A percentile compares a stretch with the other conserved stretches of the same genome.
phyloP scores from a whole-genome alignment of 2,888 invertebrate species.

The Cheilosia variabilis region DNA sequence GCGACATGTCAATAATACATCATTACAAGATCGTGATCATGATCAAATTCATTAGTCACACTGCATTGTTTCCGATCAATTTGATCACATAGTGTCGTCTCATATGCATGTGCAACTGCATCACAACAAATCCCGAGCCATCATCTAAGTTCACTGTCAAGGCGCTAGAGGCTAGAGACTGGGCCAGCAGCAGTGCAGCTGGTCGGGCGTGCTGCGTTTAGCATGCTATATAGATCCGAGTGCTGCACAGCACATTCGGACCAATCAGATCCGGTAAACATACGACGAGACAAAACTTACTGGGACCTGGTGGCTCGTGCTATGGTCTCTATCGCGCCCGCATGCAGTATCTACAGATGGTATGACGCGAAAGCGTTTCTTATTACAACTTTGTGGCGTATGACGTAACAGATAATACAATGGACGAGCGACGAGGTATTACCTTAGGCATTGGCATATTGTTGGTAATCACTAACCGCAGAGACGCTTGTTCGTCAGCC shows the following conservation, averaged over 20 bases:
- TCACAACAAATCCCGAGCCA: constrained; percentile 7
- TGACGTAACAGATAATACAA: constrained; percentile 47
- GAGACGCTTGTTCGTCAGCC: constrained; percentile 4
- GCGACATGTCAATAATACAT: constrained; percentile 26
- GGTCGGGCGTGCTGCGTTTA: not conserved
- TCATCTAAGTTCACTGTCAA: constrained; percentile 71
- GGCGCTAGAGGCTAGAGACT: constrained; percentile 47
- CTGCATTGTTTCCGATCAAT: constrained; percentile 52
- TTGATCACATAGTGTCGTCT: constrained; percentile 18
- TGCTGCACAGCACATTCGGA: not conserved
- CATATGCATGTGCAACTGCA: constrained; percentile 17
- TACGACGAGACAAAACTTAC: constrained; percentile 5
- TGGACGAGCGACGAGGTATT: no score
- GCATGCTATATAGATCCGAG: not conserved
- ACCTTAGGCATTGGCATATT: not conserved
- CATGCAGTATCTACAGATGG: constrained; percentile 32
- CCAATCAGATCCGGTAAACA: constrained; percentile 26
- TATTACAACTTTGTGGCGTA: constrained; percentile 60
- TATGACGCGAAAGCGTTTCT: constrained; percentile 56
- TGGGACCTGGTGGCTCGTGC: not conserved
- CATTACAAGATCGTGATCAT: constrained; percentile 49
- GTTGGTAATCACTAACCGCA: constrained; percentile 25
- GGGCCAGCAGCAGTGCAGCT: constrained; percentile 33
- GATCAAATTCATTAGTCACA: constrained; percentile 54
- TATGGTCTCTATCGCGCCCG: constrained; percentile 30